phyloP scores from a whole-genome alignment of 2,888 invertebrate genomes.

The Pterostichus niger region DNA sequence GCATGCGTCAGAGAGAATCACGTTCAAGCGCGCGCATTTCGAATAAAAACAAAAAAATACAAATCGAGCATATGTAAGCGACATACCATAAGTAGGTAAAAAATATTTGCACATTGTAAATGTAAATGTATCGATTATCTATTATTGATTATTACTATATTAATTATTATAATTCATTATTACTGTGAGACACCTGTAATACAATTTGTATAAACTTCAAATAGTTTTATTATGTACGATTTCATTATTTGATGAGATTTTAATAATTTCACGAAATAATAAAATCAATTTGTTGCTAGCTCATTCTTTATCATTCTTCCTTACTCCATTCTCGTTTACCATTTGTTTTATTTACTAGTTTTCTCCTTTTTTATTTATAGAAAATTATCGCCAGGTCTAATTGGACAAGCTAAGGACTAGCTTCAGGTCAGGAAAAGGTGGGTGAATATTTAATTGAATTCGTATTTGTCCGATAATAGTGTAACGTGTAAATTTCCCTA shows the following conservation, averaged over 20 bases:
- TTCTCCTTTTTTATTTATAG: neutral
- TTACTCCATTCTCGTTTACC: neutral
- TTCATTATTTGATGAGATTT: constrained; percentile 66
- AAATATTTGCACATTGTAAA: constrained; percentile 65
- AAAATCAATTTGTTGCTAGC: constrained; percentile 67
- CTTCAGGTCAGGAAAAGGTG: too few species aligned
- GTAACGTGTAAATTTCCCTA: too few species aligned
- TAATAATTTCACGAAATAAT: constrained; percentile 66
- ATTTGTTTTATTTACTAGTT: neutral
- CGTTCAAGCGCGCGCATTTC: constrained; percentile 29
- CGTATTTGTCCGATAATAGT: too few species aligned
- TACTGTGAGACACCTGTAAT: constrained; percentile 64
- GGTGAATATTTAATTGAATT: too few species aligned
- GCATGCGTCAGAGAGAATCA: constrained; percentile 52
- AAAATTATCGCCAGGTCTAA: too few species aligned
- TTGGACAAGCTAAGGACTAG: too few species aligned
- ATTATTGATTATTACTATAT: constrained; percentile 60
- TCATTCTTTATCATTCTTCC: neutral
- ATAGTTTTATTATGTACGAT: constrained; percentile 66
- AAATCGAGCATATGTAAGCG: constrained; percentile 61
- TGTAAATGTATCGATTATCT: constrained; percentile 65
- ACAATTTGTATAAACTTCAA: constrained; percentile 64
- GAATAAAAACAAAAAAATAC: constrained; percentile 51
- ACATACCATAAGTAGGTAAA: constrained; percentile 57
- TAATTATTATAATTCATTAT: constrained; percentile 58